phyloP scores from a whole-genome alignment of 1,140 invertebrate species.

The Eufriesea mexicana region DNA sequence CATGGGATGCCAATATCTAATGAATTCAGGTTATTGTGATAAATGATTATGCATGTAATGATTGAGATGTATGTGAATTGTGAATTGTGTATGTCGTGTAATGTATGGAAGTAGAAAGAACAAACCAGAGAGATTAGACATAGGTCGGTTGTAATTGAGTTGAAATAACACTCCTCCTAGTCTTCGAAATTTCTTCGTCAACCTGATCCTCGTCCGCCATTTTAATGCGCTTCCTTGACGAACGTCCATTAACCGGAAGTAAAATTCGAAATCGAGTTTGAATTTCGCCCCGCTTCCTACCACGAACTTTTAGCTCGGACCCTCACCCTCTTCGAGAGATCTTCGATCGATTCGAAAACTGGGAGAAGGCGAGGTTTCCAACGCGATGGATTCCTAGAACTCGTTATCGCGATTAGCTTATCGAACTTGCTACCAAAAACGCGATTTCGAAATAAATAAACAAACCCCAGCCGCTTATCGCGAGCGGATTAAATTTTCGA shows the following conservation, averaged over 20 bases:
- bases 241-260: background rate
- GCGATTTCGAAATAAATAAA: conserved; percentile 42
- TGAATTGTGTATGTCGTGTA: too few species aligned
- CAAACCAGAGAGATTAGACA: too few species aligned
- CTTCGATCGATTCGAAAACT: background rate
- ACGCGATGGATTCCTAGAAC: conserved; percentile 6
- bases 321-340: background rate
- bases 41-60: too few species aligned
- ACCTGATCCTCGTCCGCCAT: background rate
- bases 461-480: background rate
- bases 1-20: too few species aligned
- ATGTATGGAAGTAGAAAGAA: too few species aligned
- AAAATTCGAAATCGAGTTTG: background rate
- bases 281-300: too few species aligned
- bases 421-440: background rate
- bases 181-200: too few species aligned
- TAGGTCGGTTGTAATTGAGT: too few species aligned
- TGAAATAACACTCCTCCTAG: too few species aligned
- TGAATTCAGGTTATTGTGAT: too few species aligned
- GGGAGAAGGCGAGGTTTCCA: background rate
- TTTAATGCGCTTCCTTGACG: background rate
- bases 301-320: background rate
- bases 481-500: conserved; percentile 11
- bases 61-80: too few species aligned
- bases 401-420: conserved; percentile 11